Conservation (phyloP, 2,113 vertebrate species). For the Etheostoma spectabile region DNA sequence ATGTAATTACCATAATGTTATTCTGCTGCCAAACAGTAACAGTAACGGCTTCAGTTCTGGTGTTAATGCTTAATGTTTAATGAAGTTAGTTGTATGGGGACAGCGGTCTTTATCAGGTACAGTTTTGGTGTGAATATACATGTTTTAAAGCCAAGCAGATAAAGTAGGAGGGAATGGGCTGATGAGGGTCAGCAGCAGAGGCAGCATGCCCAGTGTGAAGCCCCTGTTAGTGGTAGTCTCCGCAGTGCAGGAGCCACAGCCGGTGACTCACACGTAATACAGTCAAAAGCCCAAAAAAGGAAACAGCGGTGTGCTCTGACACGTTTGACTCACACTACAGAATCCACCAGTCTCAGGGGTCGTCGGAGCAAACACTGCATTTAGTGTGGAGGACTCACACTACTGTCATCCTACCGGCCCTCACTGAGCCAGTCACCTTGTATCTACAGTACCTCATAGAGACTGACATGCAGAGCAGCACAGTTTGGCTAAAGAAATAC, state of each 20-base stretch:
- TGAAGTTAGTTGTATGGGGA: neutral
- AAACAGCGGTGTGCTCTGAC: slow-evolving; percentile 55
- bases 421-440: slow-evolving; percentile 42
- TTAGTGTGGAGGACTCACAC: slow-evolving; percentile 49
- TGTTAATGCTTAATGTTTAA: neutral
- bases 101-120: slow-evolving; percentile 27
- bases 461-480: slow-evolving; percentile 1
- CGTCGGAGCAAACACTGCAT: slow-evolving; percentile 43
- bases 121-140: neutral
- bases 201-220: slow-evolving; percentile 29
- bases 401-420: slow-evolving; percentile 16
- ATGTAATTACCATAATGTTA: slow-evolving; percentile 18
- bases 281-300: slow-evolving; percentile 81
- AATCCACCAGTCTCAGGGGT: slow-evolving; percentile 41
- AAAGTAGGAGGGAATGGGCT: neutral
- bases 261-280: slow-evolving; percentile 73
- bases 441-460: slow-evolving; percentile 3
- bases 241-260: slow-evolving; percentile 50
- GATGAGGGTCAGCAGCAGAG: slow-evolving; percentile 27
- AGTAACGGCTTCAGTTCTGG: neutral
- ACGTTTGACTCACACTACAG: slow-evolving; percentile 68
- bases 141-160: slow-evolving; percentile 1
- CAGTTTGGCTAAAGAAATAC: slow-evolving; percentile 39
- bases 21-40: slow-evolving; percentile 32
- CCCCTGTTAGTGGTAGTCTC: slow-evolving; percentile 51